Conservation (phyloP, 2,797 vertebrate genomes). For the Acanthornis magna region DNA sequence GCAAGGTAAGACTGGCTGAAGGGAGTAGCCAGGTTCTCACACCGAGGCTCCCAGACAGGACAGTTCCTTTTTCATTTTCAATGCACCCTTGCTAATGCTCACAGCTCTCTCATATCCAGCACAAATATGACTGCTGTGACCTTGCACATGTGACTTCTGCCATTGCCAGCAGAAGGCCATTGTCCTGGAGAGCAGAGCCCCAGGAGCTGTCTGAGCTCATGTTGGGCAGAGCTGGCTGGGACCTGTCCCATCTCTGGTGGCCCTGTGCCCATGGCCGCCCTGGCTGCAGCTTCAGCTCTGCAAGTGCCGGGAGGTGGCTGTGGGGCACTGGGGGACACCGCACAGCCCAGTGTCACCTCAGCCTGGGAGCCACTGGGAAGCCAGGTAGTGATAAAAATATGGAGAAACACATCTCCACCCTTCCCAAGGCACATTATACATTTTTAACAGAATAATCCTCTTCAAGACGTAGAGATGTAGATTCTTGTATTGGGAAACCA, state of each 20-base stretch:
- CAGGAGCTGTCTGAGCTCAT: not conserved
- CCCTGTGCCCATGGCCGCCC: fast-evolving
- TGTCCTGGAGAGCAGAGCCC: not conserved
- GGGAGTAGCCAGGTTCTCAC: not conserved
- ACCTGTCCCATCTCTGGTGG: not conserved
- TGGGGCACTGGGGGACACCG: not conserved
- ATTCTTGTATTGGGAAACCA: not conserved
- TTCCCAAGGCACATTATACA: fast-evolving
- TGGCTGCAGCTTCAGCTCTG: not conserved
- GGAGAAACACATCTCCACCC: not conserved
- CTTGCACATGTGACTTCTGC: fast-evolving
- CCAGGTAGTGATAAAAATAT: not conserved
- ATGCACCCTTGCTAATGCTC: not conserved
- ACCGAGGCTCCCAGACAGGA: not conserved
- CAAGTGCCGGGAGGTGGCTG: fast-evolving
- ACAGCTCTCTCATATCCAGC: not conserved
- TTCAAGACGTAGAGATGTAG: not conserved
- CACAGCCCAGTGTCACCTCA: not conserved
- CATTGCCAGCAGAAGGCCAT: fast-evolving
- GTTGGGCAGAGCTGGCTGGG: not conserved
- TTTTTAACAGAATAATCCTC: not conserved
- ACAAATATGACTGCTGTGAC: not conserved
- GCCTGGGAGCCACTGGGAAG: not conserved
- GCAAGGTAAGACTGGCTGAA: not conserved
- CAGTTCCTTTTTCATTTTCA: not conserved